phyloP scores from a whole-genome alignment of 2,797 vertebrate genomes.

The Oreochromis grahami region DNA sequence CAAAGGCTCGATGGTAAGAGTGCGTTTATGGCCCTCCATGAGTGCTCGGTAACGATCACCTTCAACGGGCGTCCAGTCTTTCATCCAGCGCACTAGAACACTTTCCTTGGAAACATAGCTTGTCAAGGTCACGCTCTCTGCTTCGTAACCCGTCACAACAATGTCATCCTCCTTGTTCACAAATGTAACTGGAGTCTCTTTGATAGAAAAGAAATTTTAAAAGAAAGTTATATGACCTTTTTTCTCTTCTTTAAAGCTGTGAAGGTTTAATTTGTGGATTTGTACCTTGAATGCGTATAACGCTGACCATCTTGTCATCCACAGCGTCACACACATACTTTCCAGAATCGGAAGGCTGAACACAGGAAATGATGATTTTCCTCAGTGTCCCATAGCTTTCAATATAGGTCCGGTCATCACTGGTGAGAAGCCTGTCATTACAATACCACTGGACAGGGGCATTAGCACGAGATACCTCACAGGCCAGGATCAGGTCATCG shows the following conservation, averaged over 20 bases:
- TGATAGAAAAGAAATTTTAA: background rate
- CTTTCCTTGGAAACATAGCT: constrained; percentile 75
- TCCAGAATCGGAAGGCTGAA: constrained; percentile 79
- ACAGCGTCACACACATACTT: constrained; percentile 87
- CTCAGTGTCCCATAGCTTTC: constrained; percentile 81
- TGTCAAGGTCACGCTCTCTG: constrained; percentile 77
- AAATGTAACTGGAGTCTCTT: constrained; percentile 74
- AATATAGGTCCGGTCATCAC: constrained; percentile 74
- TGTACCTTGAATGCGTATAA: constrained; percentile 86
- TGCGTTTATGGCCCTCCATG: constrained; percentile 71
- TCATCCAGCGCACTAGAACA: constrained; percentile 79
- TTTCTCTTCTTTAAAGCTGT: background rate
- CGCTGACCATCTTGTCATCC: constrained; percentile 85
- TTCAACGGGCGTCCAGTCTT: constrained; percentile 72
- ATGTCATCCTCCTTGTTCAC: constrained; percentile 77
- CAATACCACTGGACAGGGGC: constrained; percentile 89
- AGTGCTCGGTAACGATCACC: constrained; percentile 76
- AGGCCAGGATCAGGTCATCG: constrained; percentile 85
- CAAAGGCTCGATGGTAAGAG: constrained; percentile 79
- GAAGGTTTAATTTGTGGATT: background rate
- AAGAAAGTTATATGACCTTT: background rate
- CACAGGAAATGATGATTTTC: constrained; percentile 79
- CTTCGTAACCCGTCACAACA: constrained; percentile 75
- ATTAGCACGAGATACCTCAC: constrained; percentile 81
- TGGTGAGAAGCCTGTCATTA: constrained; percentile 80